Conservation (phyloP, 2,797 vertebrate genomes). For the Xiphorhynchus erythropygius region DNA sequence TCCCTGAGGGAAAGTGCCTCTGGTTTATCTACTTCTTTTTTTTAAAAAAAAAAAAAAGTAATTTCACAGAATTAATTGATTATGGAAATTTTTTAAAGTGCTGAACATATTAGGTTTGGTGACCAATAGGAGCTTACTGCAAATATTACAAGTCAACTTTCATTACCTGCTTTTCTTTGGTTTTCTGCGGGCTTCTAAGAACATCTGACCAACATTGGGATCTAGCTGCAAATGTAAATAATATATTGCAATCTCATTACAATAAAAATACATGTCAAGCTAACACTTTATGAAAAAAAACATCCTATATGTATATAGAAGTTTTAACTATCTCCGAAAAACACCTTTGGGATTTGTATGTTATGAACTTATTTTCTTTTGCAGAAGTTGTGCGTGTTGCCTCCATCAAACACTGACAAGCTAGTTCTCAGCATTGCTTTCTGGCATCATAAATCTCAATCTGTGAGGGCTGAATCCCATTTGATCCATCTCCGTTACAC, state of each 20-base stretch:
- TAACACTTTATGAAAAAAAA: background rate
- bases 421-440: background rate
- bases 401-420: background rate
- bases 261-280: background rate
- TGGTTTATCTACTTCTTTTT: slow-evolving; percentile 31
- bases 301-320: background rate
- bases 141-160: background rate
- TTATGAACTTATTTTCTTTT: background rate
- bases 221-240: background rate
- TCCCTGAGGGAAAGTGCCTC: background rate
- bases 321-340: background rate
- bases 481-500: background rate
- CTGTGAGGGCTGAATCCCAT: background rate
- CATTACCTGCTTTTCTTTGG: background rate
- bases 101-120: background rate
- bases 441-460: background rate
- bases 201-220: background rate
- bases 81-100: slow-evolving; percentile 26
- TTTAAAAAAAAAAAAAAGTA: background rate
- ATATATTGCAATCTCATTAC: background rate
- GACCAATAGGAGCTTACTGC: background rate
- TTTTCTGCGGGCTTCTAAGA: background rate
- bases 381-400: background rate
- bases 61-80: slow-evolving; percentile 73
- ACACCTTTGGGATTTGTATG: background rate